Percentiles rank a stretch among this genome's conserved stretches.
These are phyloP conservation scores for Synaphobranchus kaupii DNA, from an alignment of 2,797 vertebrate genomes.

Conservation along the genomic window DNA sequence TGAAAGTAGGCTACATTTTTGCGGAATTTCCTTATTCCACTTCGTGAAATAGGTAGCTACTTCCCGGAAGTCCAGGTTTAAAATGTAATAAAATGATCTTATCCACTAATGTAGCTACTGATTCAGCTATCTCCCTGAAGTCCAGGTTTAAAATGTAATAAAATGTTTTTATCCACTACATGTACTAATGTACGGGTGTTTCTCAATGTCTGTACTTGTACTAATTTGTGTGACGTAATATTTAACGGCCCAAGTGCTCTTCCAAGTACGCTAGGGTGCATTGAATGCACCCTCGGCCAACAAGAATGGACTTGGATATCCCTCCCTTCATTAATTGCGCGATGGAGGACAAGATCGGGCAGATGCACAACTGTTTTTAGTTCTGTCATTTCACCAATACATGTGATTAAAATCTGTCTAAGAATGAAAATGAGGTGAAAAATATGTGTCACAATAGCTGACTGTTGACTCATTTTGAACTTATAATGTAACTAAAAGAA, in stretches of 20 bases:
- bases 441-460: not conserved
- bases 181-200: too few species aligned
- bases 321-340: not conserved
- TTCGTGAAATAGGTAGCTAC: too few species aligned
- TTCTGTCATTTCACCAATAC: not conserved
- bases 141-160: too few species aligned
- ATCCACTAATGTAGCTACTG: too few species aligned
- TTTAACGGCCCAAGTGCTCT: not conserved
- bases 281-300: not conserved
- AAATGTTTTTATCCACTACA: too few species aligned
- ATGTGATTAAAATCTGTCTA: not conserved
- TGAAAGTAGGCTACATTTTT: too few species aligned
- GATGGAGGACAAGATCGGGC: not conserved
- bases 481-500: not conserved
- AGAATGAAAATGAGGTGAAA: not conserved
- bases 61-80: too few species aligned
- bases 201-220: not conserved
- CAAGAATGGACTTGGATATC: not conserved
- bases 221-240: not conserved
- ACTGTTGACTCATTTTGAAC: not conserved
- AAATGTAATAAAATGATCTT: too few species aligned
- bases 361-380: not conserved
- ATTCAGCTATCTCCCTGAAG: too few species aligned
- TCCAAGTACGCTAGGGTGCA: not conserved
- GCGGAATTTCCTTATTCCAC: too few species aligned